Percentiles rank a stretch among this genome's conserved stretches.
These are phyloP conservation scores for Montifringilla adamsi DNA, from an alignment of 2,113 vertebrate species.

Conservation along the genomic window DNA sequence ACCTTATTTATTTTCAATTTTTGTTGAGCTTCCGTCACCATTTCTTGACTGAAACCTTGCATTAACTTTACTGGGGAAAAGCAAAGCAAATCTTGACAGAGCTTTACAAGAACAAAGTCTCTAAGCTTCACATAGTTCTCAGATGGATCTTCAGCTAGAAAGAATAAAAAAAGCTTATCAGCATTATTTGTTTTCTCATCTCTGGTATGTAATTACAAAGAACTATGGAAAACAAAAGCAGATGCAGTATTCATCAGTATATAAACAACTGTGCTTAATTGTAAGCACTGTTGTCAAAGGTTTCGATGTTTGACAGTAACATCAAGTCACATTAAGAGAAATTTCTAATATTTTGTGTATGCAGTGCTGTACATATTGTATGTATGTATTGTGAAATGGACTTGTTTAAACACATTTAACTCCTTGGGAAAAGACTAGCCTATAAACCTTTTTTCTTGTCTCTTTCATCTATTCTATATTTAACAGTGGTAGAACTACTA, in stretches of 20 bases:
- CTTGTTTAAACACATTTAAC: neutral
- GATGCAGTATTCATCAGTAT: neutral
- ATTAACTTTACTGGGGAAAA: constrained; percentile 88
- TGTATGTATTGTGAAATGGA: neutral
- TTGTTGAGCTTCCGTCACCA: constrained; percentile 87
- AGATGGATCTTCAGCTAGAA: constrained; percentile 93
- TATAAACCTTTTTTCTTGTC: neutral
- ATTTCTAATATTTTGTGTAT: neutral
- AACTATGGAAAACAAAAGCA: neutral
- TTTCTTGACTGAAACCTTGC: constrained; percentile 89
- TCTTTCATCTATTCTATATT: neutral
- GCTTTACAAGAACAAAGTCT: constrained; percentile 93
- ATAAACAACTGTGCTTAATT: neutral
- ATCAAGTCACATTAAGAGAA: neutral
- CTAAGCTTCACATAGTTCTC: constrained; percentile 95
- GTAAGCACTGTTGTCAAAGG: neutral
- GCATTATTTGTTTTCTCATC: constrained; percentile 1
- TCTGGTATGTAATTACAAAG: neutral
- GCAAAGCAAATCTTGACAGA: constrained; percentile 87
- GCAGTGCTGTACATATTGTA: neutral
- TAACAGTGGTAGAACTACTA: neutral
- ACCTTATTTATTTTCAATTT: constrained; percentile 99
- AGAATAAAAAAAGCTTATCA: neutral
- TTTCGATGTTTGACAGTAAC: neutral
- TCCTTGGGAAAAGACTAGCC: neutral